Evolutionary conservation across 2,797 vertebrate genomes (phyloP).

Genomic region (Platalea minor): DNA sequence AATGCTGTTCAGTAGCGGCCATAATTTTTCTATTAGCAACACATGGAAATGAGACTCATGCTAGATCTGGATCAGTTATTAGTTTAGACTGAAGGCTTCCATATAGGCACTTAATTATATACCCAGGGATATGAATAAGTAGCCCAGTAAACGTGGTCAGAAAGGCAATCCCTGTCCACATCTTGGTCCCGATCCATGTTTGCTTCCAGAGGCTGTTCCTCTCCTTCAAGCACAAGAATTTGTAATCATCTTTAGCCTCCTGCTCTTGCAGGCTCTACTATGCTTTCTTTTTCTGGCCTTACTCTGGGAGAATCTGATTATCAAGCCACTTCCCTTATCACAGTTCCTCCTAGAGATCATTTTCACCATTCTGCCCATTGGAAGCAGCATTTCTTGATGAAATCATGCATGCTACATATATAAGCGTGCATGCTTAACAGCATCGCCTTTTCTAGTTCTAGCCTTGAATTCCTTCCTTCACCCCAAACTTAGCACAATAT

Average conservation of each 20-base stretch:
- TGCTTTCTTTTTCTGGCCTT: background rate
- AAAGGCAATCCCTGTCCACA: background rate
- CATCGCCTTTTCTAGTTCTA: background rate
- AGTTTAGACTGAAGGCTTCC: background rate
- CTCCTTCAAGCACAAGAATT: background rate
- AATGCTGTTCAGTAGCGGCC: background rate
- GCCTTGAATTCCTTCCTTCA: background rate
- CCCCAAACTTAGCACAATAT: background rate
- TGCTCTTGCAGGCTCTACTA: background rate
- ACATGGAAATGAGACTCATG: background rate
- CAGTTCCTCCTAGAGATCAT: background rate
- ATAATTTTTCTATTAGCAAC: constrained; percentile 9
- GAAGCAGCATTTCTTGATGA: background rate
- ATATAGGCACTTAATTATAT: background rate
- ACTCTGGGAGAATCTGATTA: background rate
- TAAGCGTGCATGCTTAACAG: background rate
- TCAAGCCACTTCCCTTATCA: background rate
- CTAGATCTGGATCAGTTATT: background rate
- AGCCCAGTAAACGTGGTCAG: background rate
- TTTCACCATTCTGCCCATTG: background rate
- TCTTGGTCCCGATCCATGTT: background rate
- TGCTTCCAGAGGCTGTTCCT: background rate
- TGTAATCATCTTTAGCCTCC: background rate
- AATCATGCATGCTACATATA: background rate
- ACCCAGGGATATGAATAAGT: background rate